These are phyloP conservation scores for Mus pahari DNA, from an alignment of 2,113 vertebrate genomes.

Conservation along the genomic window DNA sequence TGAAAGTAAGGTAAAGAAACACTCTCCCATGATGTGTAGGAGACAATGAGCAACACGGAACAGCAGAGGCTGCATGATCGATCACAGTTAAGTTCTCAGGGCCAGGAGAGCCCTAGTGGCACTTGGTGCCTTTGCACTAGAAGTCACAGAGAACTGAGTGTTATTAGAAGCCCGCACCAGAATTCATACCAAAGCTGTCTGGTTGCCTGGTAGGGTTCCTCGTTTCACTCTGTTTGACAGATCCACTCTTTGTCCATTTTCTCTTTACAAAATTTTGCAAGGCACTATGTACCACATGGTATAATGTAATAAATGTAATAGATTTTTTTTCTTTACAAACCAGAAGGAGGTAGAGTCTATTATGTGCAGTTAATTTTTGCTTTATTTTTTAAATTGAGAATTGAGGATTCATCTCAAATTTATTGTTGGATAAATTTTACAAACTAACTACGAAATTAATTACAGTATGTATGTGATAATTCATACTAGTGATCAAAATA, in stretches of 20 bases:
- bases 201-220: background rate
- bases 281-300: background rate
- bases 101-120: background rate
- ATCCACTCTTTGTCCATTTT: constrained; percentile 2
- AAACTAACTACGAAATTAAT: constrained; percentile 42
- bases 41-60: background rate
- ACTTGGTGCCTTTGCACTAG: background rate
- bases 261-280: background rate
- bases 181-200: background rate
- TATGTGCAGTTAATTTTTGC: background rate
- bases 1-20: constrained; percentile 2
- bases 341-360: background rate
- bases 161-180: background rate
- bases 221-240: background rate
- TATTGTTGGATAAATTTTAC: constrained; percentile 40
- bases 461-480: background rate
- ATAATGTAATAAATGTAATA: background rate
- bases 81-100: background rate
- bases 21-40: background rate
- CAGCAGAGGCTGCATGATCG: background rate
- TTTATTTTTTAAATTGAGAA: constrained; percentile 36
- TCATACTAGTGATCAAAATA: background rate
- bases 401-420: background rate
- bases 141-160: background rate
- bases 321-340: constrained; percentile 9